Conservation (phyloP, 2,113 vertebrate species). For the Misgurnus anguillicaudatus region DNA sequence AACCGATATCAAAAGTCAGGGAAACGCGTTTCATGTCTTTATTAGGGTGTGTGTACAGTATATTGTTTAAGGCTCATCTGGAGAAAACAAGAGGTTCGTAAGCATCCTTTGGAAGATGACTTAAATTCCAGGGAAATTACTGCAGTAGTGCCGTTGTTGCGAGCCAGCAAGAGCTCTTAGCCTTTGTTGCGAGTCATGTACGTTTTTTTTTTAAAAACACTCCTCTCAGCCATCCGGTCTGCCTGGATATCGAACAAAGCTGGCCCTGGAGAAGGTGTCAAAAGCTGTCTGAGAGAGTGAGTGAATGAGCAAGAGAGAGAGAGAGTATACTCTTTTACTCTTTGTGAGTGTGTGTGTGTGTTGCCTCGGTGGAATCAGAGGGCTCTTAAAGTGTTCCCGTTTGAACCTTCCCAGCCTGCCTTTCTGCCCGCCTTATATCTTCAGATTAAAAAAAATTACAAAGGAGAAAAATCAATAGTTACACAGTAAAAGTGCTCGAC, state of each 20-base stretch:
- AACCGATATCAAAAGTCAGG: conserved; percentile 10
- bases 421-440: conserved; percentile 64
- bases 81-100: conserved; percentile 44
- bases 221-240: conserved; percentile 40
- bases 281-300: conserved; percentile 64
- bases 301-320: conserved; percentile 23
- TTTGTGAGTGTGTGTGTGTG: conserved; percentile 40
- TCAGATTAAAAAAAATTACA: conserved; percentile 63
- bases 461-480: conserved; percentile 75
- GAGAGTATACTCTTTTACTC: conserved; percentile 43
- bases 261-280: conserved; percentile 65
- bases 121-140: conserved; percentile 65
- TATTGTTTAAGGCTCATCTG: conserved; percentile 23
- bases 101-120: conserved; percentile 67
- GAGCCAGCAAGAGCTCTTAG: conserved; percentile 70
- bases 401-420: conserved; percentile 65
- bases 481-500: conserved; percentile 73
- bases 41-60: neutral
- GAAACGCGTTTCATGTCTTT: conserved; percentile 19
- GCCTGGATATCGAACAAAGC: conserved; percentile 57
- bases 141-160: conserved; percentile 58
- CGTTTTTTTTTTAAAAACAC: conserved; percentile 44
- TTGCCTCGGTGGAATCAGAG: conserved; percentile 58
- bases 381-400: conserved; percentile 66
- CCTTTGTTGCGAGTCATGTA: conserved; percentile 72